phyloP scores from a whole-genome alignment of 2,888 invertebrate genomes.

The Cataglyphis albicans region DNA sequence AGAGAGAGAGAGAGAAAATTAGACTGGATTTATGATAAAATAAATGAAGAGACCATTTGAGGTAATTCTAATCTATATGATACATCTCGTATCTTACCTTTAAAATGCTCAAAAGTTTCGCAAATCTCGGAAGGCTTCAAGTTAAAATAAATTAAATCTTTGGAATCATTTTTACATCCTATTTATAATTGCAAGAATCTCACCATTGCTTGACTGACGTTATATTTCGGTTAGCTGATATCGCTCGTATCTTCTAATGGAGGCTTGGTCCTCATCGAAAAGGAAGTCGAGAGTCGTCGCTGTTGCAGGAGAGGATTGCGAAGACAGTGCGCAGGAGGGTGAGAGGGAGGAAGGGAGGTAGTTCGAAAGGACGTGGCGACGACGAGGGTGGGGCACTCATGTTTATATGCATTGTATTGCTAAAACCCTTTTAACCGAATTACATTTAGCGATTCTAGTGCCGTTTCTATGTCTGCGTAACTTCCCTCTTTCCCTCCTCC shows the following conservation, averaged over 20 bases:
- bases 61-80: background rate
- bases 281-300: constrained; percentile 56
- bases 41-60: background rate
- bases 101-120: background rate
- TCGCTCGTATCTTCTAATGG: constrained; percentile 37
- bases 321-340: constrained; percentile 64
- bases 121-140: background rate
- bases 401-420: constrained; percentile 86
- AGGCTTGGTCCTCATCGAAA: constrained; percentile 40
- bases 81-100: background rate
- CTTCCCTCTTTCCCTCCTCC: constrained; percentile 28
- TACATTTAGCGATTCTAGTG: constrained; percentile 85
- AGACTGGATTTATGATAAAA: background rate
- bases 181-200: constrained; percentile 20
- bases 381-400: constrained; percentile 81
- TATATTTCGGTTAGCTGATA: constrained; percentile 73
- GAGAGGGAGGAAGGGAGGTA: constrained; percentile 62
- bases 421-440: constrained; percentile 86
- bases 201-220: constrained; percentile 64
- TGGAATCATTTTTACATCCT: background rate
- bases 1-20: background rate
- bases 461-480: constrained; percentile 76
- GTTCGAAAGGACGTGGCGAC: constrained; percentile 64
- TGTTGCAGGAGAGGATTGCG: constrained; percentile 46
- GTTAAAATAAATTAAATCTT: background rate